Base-by-base conservation (phyloP, 2,113 vertebrate species). In the Atrichornis clamosus region DNA sequence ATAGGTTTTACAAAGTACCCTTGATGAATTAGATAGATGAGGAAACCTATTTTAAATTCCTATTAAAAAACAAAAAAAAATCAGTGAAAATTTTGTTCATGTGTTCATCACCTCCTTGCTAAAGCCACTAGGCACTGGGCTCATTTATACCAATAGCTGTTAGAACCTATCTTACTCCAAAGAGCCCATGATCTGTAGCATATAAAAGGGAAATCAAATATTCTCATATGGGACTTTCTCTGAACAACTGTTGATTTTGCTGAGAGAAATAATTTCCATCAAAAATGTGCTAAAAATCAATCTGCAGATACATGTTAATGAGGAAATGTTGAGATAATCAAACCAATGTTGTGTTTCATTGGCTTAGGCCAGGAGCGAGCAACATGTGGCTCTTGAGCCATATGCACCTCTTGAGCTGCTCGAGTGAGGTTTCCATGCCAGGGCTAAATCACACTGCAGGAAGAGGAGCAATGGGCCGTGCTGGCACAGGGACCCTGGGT, bases 401-500 rank as follows among this genome's bases (percentile, higher is more conserved):
- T 47, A 37, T 77, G 90, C 18, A 86, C 27, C 88, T 90, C 92
- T 81, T 44, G 86, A 90, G 76, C 86, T 68, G 39, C 15, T 96
- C 9, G 3, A 86, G 89, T 4, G 63, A 86, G 56, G 32, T 41
- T 95, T 90, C 93, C 65, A 64, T 63, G 93, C 89, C 95, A 96
- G 69, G 32, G 47, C 82, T 84, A 35, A 91, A 88, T 85, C 53
- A 27, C 32, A 3, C n/a, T 3, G 2, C 24, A 23, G 92, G 74
- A 83, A 88, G 70, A 87, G 82, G 35, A 89, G 68, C 82, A 95
- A 93, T 92, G 89, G 91, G 42, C 91, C 52, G 18, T 96, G 95
- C 68, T 95, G 93, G 91, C 93, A 81, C 69, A 17, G 80, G 60
- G 93, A n/a, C 86, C 59, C 2, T 59, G 93, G 42, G 44, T 56